Evolutionary conservation across 2,888 invertebrate genomes (phyloP).

Genomic region (Pollenia amentaria): DNA sequence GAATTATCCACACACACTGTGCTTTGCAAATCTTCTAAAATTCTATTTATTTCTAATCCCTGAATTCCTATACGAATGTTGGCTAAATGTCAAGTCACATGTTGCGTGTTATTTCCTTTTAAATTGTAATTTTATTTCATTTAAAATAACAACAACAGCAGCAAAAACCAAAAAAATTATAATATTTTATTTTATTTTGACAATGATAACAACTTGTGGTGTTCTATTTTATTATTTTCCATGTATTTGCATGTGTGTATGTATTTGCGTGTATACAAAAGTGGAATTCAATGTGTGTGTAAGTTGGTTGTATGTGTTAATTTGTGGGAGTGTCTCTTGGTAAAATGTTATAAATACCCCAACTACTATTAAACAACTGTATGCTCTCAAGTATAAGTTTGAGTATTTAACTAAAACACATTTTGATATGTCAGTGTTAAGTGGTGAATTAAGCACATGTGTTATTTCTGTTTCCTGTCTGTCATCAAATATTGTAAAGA

Average conservation of each 20-base stretch:
- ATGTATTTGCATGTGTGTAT: not conserved
- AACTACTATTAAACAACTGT: not conserved
- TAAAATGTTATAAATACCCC: conserved; percentile 16
- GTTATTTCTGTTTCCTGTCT: conserved; percentile 55
- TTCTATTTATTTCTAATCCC: not conserved
- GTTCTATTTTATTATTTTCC: conserved; percentile 29
- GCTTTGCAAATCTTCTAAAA: not conserved
- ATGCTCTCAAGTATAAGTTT: not conserved
- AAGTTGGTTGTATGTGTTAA: conserved; percentile 4
- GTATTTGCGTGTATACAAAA: not conserved
- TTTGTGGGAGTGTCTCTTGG: conserved; percentile 10
- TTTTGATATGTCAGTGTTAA: conserved; percentile 62
- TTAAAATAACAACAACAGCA: conserved; percentile 11
- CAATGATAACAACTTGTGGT: conserved; percentile 57
- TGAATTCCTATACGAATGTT: not conserved
- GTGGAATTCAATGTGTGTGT: not conserved
- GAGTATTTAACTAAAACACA: not conserved
- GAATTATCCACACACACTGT: too few species aligned
- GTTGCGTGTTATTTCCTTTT: conserved; percentile 54
- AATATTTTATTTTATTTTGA: conserved; percentile 25
- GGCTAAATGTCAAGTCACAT: conserved; percentile 49
- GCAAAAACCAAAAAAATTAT: not conserved
- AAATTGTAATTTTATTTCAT: conserved; percentile 47
- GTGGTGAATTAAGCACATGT: conserved; percentile 64
- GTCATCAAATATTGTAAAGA: conserved; percentile 52